Evolutionary conservation across 2,797 vertebrate species (phyloP).

Genomic region (Hybognathus amarus): DNA sequence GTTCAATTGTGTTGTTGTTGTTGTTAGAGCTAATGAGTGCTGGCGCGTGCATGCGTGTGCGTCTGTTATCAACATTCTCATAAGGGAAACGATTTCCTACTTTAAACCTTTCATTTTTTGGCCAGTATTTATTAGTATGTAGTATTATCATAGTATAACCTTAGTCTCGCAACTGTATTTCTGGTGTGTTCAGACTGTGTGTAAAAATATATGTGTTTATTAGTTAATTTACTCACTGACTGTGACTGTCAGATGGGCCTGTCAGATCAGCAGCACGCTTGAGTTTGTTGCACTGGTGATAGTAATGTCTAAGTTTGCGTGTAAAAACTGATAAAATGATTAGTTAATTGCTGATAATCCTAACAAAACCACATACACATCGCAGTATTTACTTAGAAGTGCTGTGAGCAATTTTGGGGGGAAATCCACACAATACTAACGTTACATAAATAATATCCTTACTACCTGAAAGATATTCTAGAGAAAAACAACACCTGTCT

Average conservation of each 20-base stretch:
- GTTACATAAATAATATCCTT: not conserved
- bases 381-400: not conserved
- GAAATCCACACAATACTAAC: no score
- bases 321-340: not conserved
- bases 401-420: no score
- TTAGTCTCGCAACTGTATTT: not conserved
- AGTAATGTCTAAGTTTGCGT: not conserved
- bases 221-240: not conserved
- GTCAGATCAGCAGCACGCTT: not conserved
- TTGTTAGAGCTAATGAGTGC: not conserved
- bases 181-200: not conserved
- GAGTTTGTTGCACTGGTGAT: not conserved
- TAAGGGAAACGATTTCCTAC: not conserved
- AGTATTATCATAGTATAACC: not conserved
- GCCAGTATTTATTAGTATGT: no score
- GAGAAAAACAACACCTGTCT: not conserved
- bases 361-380: not conserved
- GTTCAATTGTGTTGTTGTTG: not conserved
- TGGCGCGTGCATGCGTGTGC: not conserved
- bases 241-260: conserved; percentile 3
- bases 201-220: conserved; percentile 6
- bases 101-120: not conserved
- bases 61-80: not conserved
- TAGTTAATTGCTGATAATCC: not conserved
- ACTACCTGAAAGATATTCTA: not conserved